These are phyloP conservation scores for Rynchops niger DNA, from an alignment of 2,113 vertebrate species.

Conservation along the genomic window DNA sequence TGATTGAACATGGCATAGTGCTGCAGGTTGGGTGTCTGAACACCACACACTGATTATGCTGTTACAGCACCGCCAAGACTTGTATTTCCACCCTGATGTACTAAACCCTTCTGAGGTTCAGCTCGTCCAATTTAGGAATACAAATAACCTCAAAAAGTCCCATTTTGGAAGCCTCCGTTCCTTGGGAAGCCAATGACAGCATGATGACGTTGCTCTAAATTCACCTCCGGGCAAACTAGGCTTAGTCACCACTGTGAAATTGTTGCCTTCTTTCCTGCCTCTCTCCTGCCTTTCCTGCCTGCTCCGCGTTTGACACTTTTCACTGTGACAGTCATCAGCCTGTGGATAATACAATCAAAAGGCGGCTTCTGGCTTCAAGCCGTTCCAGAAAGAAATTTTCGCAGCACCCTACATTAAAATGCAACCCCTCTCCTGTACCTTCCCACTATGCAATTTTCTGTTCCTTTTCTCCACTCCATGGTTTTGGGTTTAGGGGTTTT, in stretches of 20 bases:
- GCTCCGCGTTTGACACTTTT: neutral
- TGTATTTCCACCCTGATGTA: neutral
- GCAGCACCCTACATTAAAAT: neutral
- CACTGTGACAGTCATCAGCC: neutral
- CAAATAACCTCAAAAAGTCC: neutral
- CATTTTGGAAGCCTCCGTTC: neutral
- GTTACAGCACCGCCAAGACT: neutral
- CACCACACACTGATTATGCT: neutral
- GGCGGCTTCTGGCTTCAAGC: conserved; percentile 16
- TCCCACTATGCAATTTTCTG: neutral
- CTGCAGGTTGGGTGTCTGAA: neutral
- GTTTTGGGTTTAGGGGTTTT: neutral
- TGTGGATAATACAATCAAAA: conserved; percentile 31
- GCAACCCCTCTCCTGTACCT: neutral
- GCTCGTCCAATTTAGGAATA: neutral
- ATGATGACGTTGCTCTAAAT: neutral
- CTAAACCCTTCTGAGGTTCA: neutral
- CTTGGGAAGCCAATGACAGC: conserved; percentile 4
- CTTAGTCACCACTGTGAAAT: neutral
- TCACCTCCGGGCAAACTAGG: conserved; percentile 2
- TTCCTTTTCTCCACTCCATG: neutral
- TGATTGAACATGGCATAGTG: neutral
- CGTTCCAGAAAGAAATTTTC: neutral
- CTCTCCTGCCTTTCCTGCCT: neutral
- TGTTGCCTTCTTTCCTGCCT: neutral